phyloP scores from a whole-genome alignment of 2,797 vertebrate species.

The Hafferia zeledoni region DNA sequence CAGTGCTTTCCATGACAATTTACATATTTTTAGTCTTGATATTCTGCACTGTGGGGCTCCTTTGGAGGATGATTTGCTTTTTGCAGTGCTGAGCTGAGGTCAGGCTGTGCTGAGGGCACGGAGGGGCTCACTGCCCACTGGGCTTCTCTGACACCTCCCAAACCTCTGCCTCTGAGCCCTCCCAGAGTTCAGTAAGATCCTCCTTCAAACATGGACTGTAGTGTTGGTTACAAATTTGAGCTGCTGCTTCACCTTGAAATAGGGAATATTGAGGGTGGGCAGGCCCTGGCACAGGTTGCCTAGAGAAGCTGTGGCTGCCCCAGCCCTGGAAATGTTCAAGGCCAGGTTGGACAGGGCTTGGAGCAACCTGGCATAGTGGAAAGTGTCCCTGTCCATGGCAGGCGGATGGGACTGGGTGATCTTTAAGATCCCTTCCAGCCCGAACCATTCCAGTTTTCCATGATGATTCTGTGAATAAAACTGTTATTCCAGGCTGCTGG shows the following conservation, averaged over 20 bases:
- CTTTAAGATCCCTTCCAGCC: not conserved
- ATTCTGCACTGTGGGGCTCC: not conserved
- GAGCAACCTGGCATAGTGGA: accelerated
- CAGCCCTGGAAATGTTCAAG: not conserved
- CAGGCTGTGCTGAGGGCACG: not conserved
- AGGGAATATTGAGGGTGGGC: not conserved
- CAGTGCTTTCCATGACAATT: not conserved
- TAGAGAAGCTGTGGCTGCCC: not conserved
- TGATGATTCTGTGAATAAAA: not conserved
- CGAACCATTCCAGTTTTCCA: not conserved
- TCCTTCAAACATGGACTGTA: accelerated
- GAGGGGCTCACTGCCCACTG: not conserved
- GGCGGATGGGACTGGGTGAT: accelerated
- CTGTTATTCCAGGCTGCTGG: not conserved
- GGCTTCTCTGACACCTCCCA: not conserved
- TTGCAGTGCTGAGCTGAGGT: not conserved
- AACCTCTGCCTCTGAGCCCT: not conserved
- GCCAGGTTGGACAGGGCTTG: accelerated
- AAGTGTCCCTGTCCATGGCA: not conserved
- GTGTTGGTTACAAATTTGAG: accelerated
- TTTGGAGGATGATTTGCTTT: not conserved
- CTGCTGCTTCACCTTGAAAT: not conserved
- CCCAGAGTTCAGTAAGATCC: accelerated
- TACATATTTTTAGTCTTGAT: slow-evolving; percentile 17
- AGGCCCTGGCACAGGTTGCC: not conserved